These are phyloP conservation scores for Coranthus polyacanthus DNA, from an alignment of 2,797 vertebrate genomes.

Conservation along the genomic window DNA sequence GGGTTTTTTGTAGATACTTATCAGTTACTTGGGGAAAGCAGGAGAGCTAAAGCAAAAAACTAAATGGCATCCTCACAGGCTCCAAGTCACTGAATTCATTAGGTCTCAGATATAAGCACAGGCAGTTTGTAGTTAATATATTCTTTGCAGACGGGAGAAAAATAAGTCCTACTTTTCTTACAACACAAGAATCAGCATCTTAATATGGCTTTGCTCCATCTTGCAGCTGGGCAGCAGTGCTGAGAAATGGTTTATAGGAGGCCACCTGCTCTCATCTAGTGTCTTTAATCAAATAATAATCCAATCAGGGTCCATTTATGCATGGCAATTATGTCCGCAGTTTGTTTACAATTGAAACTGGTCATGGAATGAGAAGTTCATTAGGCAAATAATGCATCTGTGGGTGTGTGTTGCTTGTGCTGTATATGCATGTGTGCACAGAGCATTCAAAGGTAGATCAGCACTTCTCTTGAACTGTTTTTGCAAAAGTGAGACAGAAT, in stretches of 20 bases:
- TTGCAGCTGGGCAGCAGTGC: slow-evolving; percentile 47
- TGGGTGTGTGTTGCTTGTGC: slow-evolving; percentile 12
- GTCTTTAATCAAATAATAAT: slow-evolving; percentile 85
- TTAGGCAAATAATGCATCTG: slow-evolving; percentile 68
- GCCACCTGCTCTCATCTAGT: slow-evolving; percentile 81
- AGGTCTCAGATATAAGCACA: slow-evolving; percentile 9
- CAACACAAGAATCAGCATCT: slow-evolving; percentile 2
- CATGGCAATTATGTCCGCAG: slow-evolving; percentile 75
- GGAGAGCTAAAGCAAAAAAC: slow-evolving; percentile 25
- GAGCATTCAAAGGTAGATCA: neutral
- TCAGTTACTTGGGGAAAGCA: slow-evolving; percentile 28
- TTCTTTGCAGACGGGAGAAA: slow-evolving; percentile 12
- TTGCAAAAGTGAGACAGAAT: neutral
- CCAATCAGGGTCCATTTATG: slow-evolving; percentile 81
- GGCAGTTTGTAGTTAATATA: slow-evolving; percentile 5
- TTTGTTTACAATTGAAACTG: slow-evolving; percentile 82
- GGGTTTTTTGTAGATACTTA: slow-evolving; percentile 36
- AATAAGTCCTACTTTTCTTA: slow-evolving; percentile 6
- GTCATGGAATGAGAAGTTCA: slow-evolving; percentile 79
- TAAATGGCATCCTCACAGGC: slow-evolving; percentile 39
- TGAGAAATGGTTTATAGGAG: slow-evolving; percentile 49
- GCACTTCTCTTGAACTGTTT: neutral
- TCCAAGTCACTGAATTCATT: slow-evolving; percentile 32
- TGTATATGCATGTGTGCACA: neutral
- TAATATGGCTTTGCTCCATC: slow-evolving; percentile 44